These are phyloP conservation scores for Sebastes diaconus DNA, from an alignment of 2,797 vertebrate genomes.

Conservation along the genomic window DNA sequence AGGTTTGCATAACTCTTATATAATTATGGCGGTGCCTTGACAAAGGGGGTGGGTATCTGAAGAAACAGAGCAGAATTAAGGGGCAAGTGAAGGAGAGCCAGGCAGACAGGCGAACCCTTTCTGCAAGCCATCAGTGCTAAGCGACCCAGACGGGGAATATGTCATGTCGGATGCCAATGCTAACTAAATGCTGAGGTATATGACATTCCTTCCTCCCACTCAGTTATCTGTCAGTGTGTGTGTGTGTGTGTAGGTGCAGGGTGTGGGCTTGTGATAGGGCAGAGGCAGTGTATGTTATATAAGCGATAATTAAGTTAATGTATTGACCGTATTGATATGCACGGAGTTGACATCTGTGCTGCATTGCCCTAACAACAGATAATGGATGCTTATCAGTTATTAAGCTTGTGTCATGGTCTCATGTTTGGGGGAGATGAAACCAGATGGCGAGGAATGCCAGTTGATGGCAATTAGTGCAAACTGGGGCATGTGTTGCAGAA, in stretches of 20 bases:
- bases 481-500: constrained; percentile 35
- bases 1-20: constrained; percentile 63
- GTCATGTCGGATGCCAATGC: constrained; percentile 67
- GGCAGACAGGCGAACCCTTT: constrained; percentile 70
- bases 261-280: constrained; percentile 20
- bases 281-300: constrained; percentile 39
- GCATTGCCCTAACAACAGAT: constrained; percentile 21
- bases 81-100: constrained; percentile 60
- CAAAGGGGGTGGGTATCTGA: constrained; percentile 56
- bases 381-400: constrained; percentile 50
- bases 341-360: constrained; percentile 52
- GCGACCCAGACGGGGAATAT: constrained; percentile 65
- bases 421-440: constrained; percentile 41
- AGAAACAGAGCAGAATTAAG: constrained; percentile 81
- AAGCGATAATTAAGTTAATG: constrained; percentile 53
- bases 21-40: constrained; percentile 59
- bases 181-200: constrained; percentile 66
- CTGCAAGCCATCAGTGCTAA: constrained; percentile 68
- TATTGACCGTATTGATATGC: constrained; percentile 52
- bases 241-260: constrained; percentile 1
- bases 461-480: constrained; percentile 51
- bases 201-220: constrained; percentile 65
- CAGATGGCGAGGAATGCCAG: constrained; percentile 67
- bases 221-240: constrained; percentile 37
- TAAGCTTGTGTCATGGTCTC: constrained; percentile 30